Percentiles rank a stretch among this genome's conserved stretches.
These are phyloP conservation scores for Melanotus villosus DNA, from an alignment of 2,888 invertebrate species.

Conservation along the genomic window DNA sequence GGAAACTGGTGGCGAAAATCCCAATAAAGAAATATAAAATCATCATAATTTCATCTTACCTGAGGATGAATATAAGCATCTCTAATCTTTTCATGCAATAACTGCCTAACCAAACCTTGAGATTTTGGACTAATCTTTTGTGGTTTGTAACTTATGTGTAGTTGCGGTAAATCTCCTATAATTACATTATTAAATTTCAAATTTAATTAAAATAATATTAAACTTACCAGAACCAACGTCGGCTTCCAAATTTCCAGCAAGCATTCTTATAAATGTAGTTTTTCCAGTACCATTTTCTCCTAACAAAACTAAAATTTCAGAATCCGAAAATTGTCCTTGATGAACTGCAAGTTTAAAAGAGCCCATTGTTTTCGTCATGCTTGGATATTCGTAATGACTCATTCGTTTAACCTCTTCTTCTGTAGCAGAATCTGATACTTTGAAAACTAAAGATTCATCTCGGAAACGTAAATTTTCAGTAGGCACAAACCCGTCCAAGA, in stretches of 20 bases:
- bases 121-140: constrained; percentile 99
- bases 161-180: constrained; percentile 82
- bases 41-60: constrained; percentile 62
- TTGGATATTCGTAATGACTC: constrained; percentile 96
- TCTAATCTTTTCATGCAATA: constrained; percentile 96
- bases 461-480: constrained; percentile 99
- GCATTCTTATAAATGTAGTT: constrained; percentile 98
- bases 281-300: constrained; percentile 99
- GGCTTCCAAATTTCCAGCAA: constrained; percentile 95
- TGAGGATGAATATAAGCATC: constrained; percentile 98
- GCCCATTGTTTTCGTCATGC: constrained; percentile 90
- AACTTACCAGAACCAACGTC: constrained; percentile 80
- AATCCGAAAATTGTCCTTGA: constrained; percentile 97
- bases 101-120: constrained; percentile 90
- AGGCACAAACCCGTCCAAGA: constrained; percentile 98
- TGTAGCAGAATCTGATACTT: constrained; percentile 97
- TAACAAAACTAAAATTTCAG: constrained; percentile 97
- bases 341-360: constrained; percentile 84
- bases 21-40: too few relatives aligned
- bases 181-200: constrained; percentile 6
- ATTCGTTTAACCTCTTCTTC: constrained; percentile 98
- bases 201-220: neutral
- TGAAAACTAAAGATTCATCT: constrained; percentile 96
- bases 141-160: constrained; percentile 99
- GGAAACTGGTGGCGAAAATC: too few relatives aligned